phyloP scores from a whole-genome alignment of 2,797 vertebrate species.

The Gambelia wislizenii region DNA sequence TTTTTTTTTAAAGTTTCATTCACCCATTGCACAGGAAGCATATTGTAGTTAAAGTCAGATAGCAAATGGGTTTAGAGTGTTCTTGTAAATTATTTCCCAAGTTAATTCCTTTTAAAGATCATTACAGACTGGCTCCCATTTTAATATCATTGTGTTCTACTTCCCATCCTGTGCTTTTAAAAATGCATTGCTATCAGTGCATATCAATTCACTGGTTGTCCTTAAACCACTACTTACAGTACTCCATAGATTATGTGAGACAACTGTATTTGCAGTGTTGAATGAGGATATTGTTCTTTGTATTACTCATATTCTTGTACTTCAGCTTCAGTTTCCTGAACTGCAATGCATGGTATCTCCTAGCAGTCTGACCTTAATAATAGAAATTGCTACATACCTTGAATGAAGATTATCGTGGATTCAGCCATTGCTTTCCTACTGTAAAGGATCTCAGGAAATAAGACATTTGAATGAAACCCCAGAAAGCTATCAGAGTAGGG shows the following conservation, averaged over 20 bases:
- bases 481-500: neutral
- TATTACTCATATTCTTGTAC: neutral
- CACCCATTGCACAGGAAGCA: slow-evolving; percentile 70
- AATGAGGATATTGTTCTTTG: neutral
- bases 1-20: slow-evolving; percentile 66
- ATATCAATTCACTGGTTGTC: slow-evolving; percentile 71
- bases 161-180: slow-evolving; percentile 68
- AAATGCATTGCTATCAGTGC: slow-evolving; percentile 71
- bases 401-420: neutral
- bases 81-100: slow-evolving; percentile 78
- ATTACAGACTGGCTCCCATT: slow-evolving; percentile 76
- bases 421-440: neutral
- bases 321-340: neutral
- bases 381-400: neutral
- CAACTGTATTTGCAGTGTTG: neutral
- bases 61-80: slow-evolving; percentile 73
- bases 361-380: neutral
- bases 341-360: neutral
- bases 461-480: neutral
- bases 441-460: neutral
- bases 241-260: neutral
- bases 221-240: slow-evolving; percentile 4
- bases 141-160: slow-evolving; percentile 66
- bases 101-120: slow-evolving; percentile 75
- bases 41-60: slow-evolving; percentile 72